These are phyloP conservation scores for Megaptera novaeangliae DNA, from an alignment of 2,113 vertebrate genomes.

Conservation along the genomic window DNA sequence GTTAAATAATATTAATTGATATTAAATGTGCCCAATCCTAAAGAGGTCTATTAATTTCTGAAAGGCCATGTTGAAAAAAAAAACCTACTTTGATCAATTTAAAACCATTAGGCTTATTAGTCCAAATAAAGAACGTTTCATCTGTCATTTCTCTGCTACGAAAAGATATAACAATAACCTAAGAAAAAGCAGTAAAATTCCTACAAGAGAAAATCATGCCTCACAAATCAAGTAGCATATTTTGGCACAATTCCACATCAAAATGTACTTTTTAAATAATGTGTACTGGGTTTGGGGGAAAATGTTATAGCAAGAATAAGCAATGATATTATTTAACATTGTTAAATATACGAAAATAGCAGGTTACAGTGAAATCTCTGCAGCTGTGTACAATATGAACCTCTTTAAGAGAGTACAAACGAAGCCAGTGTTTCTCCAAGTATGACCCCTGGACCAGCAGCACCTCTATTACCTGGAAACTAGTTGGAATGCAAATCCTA, in stretches of 20 bases:
- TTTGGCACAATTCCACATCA: neutral
- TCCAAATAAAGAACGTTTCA: constrained; percentile 21
- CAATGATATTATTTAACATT: neutral
- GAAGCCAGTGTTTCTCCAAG: neutral
- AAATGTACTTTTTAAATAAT: constrained; percentile 16
- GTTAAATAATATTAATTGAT: neutral
- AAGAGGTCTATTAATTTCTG: constrained; percentile 25
- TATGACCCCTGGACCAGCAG: neutral
- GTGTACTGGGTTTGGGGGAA: neutral
- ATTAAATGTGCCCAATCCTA: neutral
- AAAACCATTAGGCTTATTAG: neutral
- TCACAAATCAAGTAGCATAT: neutral
- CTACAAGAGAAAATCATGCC: neutral
- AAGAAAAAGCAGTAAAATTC: neutral
- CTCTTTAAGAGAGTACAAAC: neutral
- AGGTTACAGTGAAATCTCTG: neutral
- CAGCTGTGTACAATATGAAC: neutral
- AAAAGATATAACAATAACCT: neutral
- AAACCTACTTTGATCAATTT: neutral
- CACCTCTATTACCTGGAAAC: neutral
- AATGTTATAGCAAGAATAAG: neutral
- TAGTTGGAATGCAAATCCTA: neutral
- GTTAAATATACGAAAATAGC: neutral
- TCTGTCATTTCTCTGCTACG: neutral
- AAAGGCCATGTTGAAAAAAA: neutral